Percentiles rank a stretch among this genome's conserved stretches.
Evolutionary conservation across 2,888 invertebrate species (phyloP).

Genomic region (Philereme vetulata): DNA sequence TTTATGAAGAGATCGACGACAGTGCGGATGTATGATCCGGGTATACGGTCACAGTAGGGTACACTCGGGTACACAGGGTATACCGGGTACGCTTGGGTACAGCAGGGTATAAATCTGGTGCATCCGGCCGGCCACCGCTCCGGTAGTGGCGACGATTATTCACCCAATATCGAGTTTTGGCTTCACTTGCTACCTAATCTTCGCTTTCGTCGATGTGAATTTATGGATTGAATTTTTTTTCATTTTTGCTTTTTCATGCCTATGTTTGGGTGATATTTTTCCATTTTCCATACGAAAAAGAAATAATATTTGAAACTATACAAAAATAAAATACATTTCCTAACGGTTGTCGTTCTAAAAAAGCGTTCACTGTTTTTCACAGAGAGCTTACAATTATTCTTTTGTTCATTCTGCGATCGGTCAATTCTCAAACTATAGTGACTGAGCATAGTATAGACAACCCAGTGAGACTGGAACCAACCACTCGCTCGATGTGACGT

Average conservation of each 20-base stretch:
- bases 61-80: constrained; percentile 48
- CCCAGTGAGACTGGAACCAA: no score
- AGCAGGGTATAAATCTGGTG: constrained; percentile 79
- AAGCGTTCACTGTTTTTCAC: no score
- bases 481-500: no score
- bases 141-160: constrained; percentile 83
- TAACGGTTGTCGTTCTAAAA: no score
- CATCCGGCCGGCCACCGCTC: constrained; percentile 79
- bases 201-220: constrained; percentile 72
- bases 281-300: not conserved
- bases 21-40: constrained; percentile 58
- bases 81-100: constrained; percentile 32
- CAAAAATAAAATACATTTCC: not conserved
- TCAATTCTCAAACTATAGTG: no score
- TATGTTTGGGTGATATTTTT: constrained; percentile 23
- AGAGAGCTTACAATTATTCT: no score
- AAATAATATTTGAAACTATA: not conserved
- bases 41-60: constrained; percentile 57
- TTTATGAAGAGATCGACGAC: constrained; percentile 78
- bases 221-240: constrained; percentile 54
- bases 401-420: no score
- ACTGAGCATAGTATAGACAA: no score
- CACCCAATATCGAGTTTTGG: constrained; percentile 84
- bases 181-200: constrained; percentile 81
- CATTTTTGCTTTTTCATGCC: constrained; percentile 35